Evolutionary conservation across 2,113 vertebrate genomes (phyloP), one percentile per base, ranked within the genome.

Genomic region (Microtus montanus): DNA sequence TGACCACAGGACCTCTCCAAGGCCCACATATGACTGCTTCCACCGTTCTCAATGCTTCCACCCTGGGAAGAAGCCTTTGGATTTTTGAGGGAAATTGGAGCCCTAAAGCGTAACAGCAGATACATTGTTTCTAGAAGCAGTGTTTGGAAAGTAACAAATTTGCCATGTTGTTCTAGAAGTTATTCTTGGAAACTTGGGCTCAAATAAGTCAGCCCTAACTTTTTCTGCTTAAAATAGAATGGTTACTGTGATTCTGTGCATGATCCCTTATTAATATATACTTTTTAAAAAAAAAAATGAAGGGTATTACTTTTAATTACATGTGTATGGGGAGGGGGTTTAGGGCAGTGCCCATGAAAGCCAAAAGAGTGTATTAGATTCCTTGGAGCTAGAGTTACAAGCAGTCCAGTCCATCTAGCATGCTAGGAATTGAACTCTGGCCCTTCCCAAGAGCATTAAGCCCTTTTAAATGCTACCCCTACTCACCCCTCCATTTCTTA

Each of bases 221-320:
- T 93, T 82, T 84, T 92, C 63, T 91, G 52, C 35, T 87, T 87
- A 73, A 96, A 89, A 47, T 92, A 82, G 33, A 95, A 90, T 87
- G 10, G 38, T 41, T 88, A 87, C 41, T 84, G 12, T 86, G 90
- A 70, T 87, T 33, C 87, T 78, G 49, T 91, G 78, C 82, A 77
- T 78, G 28, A 96, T 41, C 49, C 20, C 47, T 86, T 93, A 80
- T 38, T 75, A 87, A 92, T 82, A 75, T 2, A 64, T 4, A 89
- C 91, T 68, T 77, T 15, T n/a, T 41, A n/a, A 5, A 12, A 5
- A 5, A 35, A 35, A 47, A 78, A 49, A 33, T 2, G 35, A 35
- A 52, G 54, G 9, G 17, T 54, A 54, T 80, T 54, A 54, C 77
- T 79, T 79, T 79, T 52, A 61, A 58, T 82, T 82, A 61, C 17